Conservation (phyloP, 2,113 vertebrate species). For the Tyrannus savana region DNA sequence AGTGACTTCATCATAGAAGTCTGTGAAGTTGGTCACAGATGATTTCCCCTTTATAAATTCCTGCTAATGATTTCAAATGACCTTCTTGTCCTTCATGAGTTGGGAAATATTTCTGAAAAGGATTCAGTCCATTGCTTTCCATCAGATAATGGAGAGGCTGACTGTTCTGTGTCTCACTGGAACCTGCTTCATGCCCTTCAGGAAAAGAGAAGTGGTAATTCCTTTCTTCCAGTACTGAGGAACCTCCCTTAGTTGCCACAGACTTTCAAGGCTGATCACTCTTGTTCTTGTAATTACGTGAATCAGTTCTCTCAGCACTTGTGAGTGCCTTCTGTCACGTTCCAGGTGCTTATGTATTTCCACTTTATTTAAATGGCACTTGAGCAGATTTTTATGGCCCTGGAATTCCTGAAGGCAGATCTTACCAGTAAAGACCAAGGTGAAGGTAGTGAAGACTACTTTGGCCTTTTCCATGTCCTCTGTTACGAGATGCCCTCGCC, state of each 20-base stretch:
- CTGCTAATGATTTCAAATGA: neutral
- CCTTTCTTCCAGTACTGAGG: neutral
- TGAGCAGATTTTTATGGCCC: neutral
- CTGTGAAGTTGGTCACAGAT: neutral
- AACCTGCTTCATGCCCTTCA: neutral
- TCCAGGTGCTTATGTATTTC: neutral
- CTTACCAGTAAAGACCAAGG: neutral
- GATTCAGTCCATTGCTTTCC: neutral
- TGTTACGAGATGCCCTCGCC: neutral
- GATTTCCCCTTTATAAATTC: neutral
- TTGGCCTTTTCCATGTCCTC: neutral
- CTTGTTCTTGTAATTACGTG: neutral
- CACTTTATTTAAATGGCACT: neutral
- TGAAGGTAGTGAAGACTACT: neutral
- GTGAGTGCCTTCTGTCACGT: neutral
- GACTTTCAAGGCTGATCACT: neutral
- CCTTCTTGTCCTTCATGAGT: neutral
- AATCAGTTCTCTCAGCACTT: neutral
- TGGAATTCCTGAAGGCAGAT: neutral
- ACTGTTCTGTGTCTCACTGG: neutral
- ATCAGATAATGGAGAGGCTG: neutral
- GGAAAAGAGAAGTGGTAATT: neutral
- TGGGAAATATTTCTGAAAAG: neutral
- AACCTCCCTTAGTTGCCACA: neutral
- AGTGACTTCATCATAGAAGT: neutral